Percentiles rank a stretch among this genome's conserved stretches.
Evolutionary conservation across 2,113 vertebrate species (phyloP).

Genomic region (Tursiops truncatus): DNA sequence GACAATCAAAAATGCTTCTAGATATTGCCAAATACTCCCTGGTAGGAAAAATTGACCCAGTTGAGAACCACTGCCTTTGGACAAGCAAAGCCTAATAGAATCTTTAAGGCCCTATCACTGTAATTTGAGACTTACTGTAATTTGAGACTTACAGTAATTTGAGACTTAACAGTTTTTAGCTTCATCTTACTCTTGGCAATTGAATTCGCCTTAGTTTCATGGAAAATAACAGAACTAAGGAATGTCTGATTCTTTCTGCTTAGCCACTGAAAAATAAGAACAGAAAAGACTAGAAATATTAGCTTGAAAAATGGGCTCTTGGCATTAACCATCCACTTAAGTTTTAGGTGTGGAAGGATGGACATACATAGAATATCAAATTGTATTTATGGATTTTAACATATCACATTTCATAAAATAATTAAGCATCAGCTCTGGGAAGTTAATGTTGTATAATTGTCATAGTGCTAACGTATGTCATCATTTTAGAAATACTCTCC

Average conservation of each 20-base stretch:
- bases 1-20: not conserved
- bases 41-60: not conserved
- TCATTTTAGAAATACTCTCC: slow-evolving; percentile 86
- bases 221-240: not conserved
- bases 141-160: not conserved
- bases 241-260: not conserved
- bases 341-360: not conserved
- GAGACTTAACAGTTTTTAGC: not conserved
- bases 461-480: not conserved
- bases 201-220: not conserved
- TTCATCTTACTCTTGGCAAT: not conserved
- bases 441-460: not conserved
- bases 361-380: not conserved
- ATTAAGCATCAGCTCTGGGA: not conserved
- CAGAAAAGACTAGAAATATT: not conserved
- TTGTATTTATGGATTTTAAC: slow-evolving; percentile 5
- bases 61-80: not conserved
- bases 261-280: slow-evolving; percentile 9
- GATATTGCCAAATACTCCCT: not conserved
- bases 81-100: not conserved
- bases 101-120: not conserved
- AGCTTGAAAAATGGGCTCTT: not conserved
- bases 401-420: not conserved
- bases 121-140: not conserved
- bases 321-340: not conserved